A percentile compares a stretch with the other conserved stretches of the same genome.
Conservation (phyloP, 1,140 invertebrate genomes). For the Oncopodura yosiiana region DNA sequence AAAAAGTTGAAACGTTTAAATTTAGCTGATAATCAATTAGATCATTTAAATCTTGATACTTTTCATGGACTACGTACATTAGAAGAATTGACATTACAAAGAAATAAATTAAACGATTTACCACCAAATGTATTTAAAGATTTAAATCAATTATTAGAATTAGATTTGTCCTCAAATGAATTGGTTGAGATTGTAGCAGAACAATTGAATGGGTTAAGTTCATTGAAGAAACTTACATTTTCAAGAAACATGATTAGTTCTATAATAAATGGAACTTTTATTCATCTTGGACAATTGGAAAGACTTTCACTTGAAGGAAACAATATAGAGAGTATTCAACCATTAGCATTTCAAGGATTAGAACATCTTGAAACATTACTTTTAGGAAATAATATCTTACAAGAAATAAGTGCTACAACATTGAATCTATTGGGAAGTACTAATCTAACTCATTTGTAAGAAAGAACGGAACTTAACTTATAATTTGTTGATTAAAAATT, state of each 20-base stretch:
- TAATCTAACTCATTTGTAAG: background rate
- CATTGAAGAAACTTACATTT: conserved; percentile 49
- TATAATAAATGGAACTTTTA: conserved; percentile 46
- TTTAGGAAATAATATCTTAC: conserved; percentile 53
- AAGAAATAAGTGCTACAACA: conserved; percentile 41
- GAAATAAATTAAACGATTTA: conserved; percentile 54
- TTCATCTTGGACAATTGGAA: conserved; percentile 42
- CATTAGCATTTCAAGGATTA: conserved; percentile 47
- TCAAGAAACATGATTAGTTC: conserved; percentile 49
- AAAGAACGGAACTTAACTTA: background rate
- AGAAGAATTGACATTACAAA: conserved; percentile 57
- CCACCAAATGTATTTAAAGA: conserved; percentile 45
- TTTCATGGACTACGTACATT: conserved; percentile 55
- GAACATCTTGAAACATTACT: conserved; percentile 49
- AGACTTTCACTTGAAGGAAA: conserved; percentile 54
- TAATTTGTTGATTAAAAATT: conserved; percentile 1
- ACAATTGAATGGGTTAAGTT: conserved; percentile 45
- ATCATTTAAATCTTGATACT: conserved; percentile 18
- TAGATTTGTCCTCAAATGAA: conserved; percentile 38
- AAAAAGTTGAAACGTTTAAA: conserved; percentile 29
- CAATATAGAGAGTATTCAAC: conserved; percentile 46
- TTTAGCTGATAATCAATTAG: conserved; percentile 35
- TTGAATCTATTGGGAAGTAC: background rate
- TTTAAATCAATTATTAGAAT: conserved; percentile 36
- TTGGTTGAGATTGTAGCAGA: conserved; percentile 40